Percentiles rank a stretch among this genome's conserved stretches.
These are phyloP conservation scores for Aquatica leii DNA, from an alignment of 2,888 invertebrate species.

Conservation along the genomic window DNA sequence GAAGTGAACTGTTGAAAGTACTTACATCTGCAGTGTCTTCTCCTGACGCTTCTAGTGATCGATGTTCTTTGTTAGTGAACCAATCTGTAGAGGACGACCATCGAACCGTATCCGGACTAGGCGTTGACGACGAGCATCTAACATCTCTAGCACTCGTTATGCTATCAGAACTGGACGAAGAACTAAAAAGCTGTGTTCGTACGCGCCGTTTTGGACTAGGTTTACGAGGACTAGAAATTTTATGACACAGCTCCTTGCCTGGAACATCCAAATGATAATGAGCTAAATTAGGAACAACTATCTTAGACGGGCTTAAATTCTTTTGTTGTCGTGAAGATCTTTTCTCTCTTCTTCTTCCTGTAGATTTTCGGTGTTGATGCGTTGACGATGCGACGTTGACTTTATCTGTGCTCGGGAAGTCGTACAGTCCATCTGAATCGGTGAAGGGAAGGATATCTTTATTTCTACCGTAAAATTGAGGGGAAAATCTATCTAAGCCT, in stretches of 20 bases:
- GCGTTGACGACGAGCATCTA: slow-evolving; percentile 58
- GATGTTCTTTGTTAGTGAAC: slow-evolving; percentile 54
- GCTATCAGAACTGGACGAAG: slow-evolving; percentile 70
- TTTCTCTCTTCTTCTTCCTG: slow-evolving; percentile 70
- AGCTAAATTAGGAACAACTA: slow-evolving; percentile 63
- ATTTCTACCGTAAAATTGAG: slow-evolving; percentile 75
- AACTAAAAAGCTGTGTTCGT: slow-evolving; percentile 64
- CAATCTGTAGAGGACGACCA: slow-evolving; percentile 59
- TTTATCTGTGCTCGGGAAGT: slow-evolving; percentile 80
- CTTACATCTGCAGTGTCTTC: slow-evolving; percentile 65
- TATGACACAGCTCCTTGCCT: slow-evolving; percentile 56
- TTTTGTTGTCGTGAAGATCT: slow-evolving; percentile 63
- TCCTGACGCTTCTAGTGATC: slow-evolving; percentile 59
- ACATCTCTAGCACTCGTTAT: slow-evolving; percentile 63
- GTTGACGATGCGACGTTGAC: slow-evolving; percentile 58
- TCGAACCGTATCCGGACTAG: slow-evolving; percentile 59
- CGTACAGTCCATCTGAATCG: slow-evolving; percentile 82
- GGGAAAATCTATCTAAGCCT: slow-evolving; percentile 73
- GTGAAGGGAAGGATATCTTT: slow-evolving; percentile 73
- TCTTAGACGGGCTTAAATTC: slow-evolving; percentile 66
- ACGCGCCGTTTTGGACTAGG: slow-evolving; percentile 68
- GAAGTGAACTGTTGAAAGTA: slow-evolving; percentile 17
- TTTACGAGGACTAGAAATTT: slow-evolving; percentile 61
- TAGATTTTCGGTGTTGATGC: slow-evolving; percentile 68
- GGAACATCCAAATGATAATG: slow-evolving; percentile 71